These are phyloP conservation scores for Anthrax anthrax DNA, from an alignment of 2,888 invertebrate species.

Conservation along the genomic window DNA sequence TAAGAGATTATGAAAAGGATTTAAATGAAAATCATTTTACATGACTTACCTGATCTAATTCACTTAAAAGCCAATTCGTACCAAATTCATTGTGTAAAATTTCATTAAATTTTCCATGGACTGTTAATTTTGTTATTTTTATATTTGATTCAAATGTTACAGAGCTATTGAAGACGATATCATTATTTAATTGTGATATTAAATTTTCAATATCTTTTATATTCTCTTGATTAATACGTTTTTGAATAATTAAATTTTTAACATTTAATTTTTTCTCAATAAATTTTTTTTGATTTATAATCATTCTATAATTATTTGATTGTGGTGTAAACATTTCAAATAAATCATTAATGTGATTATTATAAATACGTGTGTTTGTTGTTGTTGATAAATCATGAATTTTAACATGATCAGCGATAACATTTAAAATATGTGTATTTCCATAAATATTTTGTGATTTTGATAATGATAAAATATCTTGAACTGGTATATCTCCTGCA, in stretches of 20 bases:
- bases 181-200: slow-evolving; percentile 20
- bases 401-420: neutral
- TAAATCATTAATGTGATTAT: slow-evolving; percentile 1
- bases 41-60: slow-evolving; percentile 20
- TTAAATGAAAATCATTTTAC: too few relatives aligned
- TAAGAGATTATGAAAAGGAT: too few relatives aligned
- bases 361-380: neutral
- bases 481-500: neutral
- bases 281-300: slow-evolving; percentile 7
- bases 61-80: slow-evolving; percentile 28
- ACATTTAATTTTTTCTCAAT: slow-evolving; percentile 25
- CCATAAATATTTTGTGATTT: slow-evolving; percentile 5
- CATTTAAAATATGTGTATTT: neutral
- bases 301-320: neutral
- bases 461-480: slow-evolving; percentile 7
- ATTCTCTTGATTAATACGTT: slow-evolving; percentile 19
- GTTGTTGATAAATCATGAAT: slow-evolving; percentile 1
- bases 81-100: slow-evolving; percentile 32
- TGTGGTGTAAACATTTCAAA: neutral
- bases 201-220: slow-evolving; percentile 21
- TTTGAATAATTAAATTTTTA: slow-evolving; percentile 28
- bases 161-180: slow-evolving; percentile 26
- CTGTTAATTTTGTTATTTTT: slow-evolving; percentile 30
- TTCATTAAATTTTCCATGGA: slow-evolving; percentile 32
- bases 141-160: slow-evolving; percentile 23